Base-by-base conservation (phyloP, 2,113 vertebrate species). In the Lepidothrix coronata region DNA sequence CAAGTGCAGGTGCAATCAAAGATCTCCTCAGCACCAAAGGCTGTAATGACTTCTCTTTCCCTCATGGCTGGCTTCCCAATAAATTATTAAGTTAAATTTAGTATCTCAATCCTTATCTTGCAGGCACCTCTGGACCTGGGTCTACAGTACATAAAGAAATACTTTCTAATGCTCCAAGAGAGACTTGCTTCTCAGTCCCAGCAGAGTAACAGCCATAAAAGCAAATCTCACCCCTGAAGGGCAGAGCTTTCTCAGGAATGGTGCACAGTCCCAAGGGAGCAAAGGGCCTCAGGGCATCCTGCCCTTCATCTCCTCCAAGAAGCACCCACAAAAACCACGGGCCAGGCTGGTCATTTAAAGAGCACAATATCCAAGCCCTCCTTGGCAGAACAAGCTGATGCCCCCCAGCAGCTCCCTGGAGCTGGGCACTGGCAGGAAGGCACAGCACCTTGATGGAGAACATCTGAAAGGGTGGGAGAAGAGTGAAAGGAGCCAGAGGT, bases 321-420 rank as follows among this genome's bases (percentile, higher is more conserved):
- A 8, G 8, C 31, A 55, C 9, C 11, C 30, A 48, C 54, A 55
- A 31, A 55, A 55, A 5, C 28, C n/a, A 57, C n/a, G n/a, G n/a
- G n/a, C n/a, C 35, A 41, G 22, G 23, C 5, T 78, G 54, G 20
- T 68, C 20, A 21, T 39, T 59, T 68, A 13, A 63, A 43, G 33
- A 31, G 14, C 11, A 8, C 4, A 13, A 1, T 18, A 31, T 17
- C 27, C 23, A 11, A 41, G 31, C 37, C 31, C 39, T 74, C 61
- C 33, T 14, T 4, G 11, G 12, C 33, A 68, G 43, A 58, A 9
- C 12, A 58, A 39, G 22, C 35, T 24, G 33, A 30, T 2, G 27
- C 49, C 41, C 58, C 27, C 3, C 3, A 59, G 3, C n/a, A 43
- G 63, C n/a, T 48, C 11, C 0, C 20, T 5, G 1, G 1, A 63